These are phyloP conservation scores for Esox lucius DNA, from an alignment of 2,797 vertebrate species.

Conservation along the genomic window DNA sequence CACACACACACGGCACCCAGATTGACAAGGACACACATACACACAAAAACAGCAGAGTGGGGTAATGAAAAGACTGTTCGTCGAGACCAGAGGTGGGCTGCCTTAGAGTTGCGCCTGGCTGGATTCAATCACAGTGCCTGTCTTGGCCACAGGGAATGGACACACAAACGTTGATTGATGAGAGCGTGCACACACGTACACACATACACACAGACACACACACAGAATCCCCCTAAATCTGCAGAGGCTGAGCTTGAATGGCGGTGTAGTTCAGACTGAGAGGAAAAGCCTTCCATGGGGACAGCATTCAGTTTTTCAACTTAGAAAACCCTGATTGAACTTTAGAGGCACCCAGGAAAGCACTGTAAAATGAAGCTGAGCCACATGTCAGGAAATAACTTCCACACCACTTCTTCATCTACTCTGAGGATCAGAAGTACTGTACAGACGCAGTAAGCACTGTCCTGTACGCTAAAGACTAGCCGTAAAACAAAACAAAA, in stretches of 20 bases:
- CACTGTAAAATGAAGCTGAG: neutral
- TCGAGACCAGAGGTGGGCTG: constrained; percentile 53
- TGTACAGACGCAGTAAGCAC: neutral
- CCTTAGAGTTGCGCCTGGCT: constrained; percentile 51
- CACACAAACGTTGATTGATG: neutral
- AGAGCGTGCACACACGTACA: constrained; percentile 12
- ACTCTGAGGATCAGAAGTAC: neutral
- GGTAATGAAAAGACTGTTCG: constrained; percentile 59
- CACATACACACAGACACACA: neutral
- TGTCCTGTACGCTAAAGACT: neutral
- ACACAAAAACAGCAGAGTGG: constrained; percentile 35
- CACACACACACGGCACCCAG: neutral
- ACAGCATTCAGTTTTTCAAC: neutral
- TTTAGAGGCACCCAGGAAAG: neutral
- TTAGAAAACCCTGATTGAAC: neutral
- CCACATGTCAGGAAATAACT: neutral
- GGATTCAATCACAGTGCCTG: constrained; percentile 60
- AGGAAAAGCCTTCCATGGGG: neutral
- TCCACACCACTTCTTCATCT: neutral
- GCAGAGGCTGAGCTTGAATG: constrained; percentile 15
- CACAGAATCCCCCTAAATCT: constrained; percentile 18
- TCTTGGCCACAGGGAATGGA: constrained; percentile 40
- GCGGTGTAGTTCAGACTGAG: constrained; percentile 22
- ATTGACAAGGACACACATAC: neutral
- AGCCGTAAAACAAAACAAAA: neutral